Evolutionary conservation across 2,888 invertebrate species (phyloP).

Genomic region (Nemurella pictetii): DNA sequence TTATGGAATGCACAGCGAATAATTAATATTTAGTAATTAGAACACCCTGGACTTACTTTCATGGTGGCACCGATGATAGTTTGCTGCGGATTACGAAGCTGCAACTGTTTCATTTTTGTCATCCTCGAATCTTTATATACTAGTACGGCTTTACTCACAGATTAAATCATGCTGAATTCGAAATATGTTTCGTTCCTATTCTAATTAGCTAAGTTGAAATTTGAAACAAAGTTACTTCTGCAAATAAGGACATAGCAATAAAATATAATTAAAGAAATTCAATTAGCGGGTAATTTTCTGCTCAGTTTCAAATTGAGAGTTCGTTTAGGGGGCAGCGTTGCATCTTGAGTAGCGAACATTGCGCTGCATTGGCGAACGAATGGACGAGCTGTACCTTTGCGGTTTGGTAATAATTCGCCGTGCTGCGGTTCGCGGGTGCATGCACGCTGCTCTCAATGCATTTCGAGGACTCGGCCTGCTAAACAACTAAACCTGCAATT

Average conservation of each 20-base stretch:
- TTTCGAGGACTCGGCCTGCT: neutral
- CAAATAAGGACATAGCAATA: neutral
- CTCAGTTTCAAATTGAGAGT: neutral
- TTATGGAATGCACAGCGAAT: neutral
- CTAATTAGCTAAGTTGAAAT: neutral
- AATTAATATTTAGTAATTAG: neutral
- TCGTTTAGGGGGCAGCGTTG: neutral
- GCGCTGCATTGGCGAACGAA: neutral
- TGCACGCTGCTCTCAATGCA: neutral
- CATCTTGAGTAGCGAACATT: neutral
- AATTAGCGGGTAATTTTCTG: neutral
- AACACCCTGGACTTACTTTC: neutral
- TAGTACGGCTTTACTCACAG: neutral
- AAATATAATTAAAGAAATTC: neutral
- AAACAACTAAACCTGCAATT: neutral
- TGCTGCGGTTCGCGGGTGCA: too few species aligned
- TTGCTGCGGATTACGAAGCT: neutral
- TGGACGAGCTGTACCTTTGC: neutral
- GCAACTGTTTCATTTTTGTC: neutral
- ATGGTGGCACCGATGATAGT: neutral
- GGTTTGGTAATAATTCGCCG: neutral
- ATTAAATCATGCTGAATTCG: constrained; percentile 4
- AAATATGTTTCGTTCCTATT: neutral
- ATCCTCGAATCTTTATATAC: constrained; percentile 7
- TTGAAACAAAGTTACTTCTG: neutral